Evolutionary conservation across 1,140 invertebrate genomes (phyloP).

Genomic region (Polypedilum pembai): DNA sequence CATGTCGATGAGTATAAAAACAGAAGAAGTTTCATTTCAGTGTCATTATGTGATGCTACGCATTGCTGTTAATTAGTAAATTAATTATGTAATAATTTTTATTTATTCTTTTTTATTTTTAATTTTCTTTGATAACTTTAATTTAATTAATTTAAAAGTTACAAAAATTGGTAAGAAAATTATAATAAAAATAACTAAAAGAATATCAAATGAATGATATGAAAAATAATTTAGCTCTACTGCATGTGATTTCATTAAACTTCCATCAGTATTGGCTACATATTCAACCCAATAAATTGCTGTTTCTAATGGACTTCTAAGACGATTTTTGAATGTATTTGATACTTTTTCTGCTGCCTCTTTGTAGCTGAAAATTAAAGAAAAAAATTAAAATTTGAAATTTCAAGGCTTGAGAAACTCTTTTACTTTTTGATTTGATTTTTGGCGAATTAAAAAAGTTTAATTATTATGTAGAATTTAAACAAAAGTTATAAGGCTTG

Average conservation of each 20-base stretch:
- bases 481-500: background rate
- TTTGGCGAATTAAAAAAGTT: background rate
- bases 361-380: constrained; percentile 40
- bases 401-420: background rate
- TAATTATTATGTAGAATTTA: background rate
- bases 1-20: too few species aligned
- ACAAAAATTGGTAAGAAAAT: background rate
- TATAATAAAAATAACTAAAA: background rate
- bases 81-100: too few species aligned
- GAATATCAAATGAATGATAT: constrained; percentile 39
- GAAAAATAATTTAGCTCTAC: constrained; percentile 41
- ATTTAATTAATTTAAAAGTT: background rate
- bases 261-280: constrained; percentile 46
- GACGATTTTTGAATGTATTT: constrained; percentile 54
- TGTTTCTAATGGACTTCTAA: constrained; percentile 51
- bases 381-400: background rate
- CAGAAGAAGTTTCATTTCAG: too few species aligned
- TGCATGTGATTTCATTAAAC: constrained; percentile 44
- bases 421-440: background rate
- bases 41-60: too few species aligned
- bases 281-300: constrained; percentile 64
- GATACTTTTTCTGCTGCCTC: constrained; percentile 48
- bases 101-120: too few species aligned
- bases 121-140: background rate
- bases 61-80: too few species aligned